A percentile compares a stretch with the other conserved stretches of the same genome.
Conservation (phyloP, 2,888 invertebrate species). For the Heteropelma amictum region DNA sequence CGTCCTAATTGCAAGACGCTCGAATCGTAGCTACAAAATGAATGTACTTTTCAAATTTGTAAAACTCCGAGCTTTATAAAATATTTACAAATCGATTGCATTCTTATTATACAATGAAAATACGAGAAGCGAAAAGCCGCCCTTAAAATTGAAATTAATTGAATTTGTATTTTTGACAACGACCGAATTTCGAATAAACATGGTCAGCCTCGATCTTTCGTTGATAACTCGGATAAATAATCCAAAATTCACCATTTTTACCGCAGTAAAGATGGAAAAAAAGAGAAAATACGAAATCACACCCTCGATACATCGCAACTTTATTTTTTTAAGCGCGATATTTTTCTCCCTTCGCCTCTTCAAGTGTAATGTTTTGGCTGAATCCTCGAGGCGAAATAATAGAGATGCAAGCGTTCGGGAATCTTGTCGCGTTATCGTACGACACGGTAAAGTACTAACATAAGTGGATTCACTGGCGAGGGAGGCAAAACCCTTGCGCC, state of each 20-base stretch:
- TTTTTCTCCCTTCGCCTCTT: background rate
- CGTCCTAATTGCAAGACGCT: no score
- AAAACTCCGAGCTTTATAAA: no score
- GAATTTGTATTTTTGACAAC: no score
- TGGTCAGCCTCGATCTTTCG: no score
- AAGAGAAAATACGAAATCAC: constrained; percentile 5
- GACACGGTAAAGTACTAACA: constrained; percentile 55
- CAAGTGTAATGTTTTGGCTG: constrained; percentile 23
- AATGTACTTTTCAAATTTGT: no score
- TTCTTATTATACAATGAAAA: no score
- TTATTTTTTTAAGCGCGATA: background rate
- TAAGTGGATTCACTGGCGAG: constrained; percentile 50
- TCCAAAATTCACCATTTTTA: background rate
- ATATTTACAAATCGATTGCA: no score
- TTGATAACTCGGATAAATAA: no score
- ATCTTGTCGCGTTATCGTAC: constrained; percentile 62
- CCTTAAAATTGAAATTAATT: no score
- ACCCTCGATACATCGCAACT: background rate
- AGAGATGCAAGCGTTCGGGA: constrained; percentile 51
- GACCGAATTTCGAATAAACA: no score
- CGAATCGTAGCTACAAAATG: no score
- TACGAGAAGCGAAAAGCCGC: no score
- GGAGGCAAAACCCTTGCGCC: constrained; percentile 41
- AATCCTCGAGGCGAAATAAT: constrained; percentile 47
- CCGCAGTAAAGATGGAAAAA: background rate